phyloP scores from a whole-genome alignment of 2,113 vertebrate genomes.

The Ranitomeya imitator region DNA sequence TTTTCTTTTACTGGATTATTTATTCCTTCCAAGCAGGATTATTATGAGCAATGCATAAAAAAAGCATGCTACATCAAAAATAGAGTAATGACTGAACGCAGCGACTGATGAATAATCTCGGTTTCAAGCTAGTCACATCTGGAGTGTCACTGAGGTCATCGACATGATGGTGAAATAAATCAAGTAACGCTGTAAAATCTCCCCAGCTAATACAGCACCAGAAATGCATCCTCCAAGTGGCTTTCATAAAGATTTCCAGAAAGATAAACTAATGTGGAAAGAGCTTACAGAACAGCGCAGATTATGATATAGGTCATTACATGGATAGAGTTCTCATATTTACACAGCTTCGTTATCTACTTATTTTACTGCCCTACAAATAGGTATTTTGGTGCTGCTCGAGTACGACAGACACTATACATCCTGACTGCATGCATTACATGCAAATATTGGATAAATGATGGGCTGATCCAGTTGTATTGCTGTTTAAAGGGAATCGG shows the following conservation, averaged over 20 bases:
- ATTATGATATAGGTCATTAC: background rate
- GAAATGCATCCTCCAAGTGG: background rate
- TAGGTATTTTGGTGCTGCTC: background rate
- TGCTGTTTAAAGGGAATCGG: background rate
- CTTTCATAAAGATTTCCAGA: background rate
- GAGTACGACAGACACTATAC: background rate
- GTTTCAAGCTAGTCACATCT: background rate
- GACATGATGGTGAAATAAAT: background rate
- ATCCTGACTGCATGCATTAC: background rate
- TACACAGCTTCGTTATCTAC: background rate
- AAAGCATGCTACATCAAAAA: background rate
- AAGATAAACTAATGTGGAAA: constrained; percentile 15
- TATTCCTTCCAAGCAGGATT: background rate
- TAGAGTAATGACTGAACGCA: background rate
- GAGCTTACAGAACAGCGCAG: background rate
- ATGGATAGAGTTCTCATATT: background rate
- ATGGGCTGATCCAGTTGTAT: background rate
- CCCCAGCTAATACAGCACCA: background rate
- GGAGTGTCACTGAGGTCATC: constrained; percentile 3
- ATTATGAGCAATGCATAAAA: background rate
- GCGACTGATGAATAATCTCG: background rate
- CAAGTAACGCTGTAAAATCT: background rate
- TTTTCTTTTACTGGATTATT: background rate
- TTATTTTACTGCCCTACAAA: background rate
- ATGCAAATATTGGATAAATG: background rate